Conservation (phyloP, 1,140 invertebrate species). For the Bombus waltoni region DNA sequence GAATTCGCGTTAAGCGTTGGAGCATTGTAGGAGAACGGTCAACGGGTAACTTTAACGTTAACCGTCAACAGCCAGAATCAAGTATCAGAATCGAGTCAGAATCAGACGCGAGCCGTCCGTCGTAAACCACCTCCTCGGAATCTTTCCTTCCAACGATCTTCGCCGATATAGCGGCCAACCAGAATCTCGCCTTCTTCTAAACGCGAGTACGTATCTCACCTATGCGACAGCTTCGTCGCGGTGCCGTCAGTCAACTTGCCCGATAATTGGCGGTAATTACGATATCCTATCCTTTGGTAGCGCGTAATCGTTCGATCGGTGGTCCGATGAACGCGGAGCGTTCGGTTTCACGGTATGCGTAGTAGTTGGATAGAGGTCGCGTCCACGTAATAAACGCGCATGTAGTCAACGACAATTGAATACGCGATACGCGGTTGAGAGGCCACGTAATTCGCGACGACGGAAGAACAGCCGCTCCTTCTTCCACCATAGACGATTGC, state of each 20-base stretch:
- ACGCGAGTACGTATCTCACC: background rate
- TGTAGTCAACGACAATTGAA: slow-evolving; percentile 41
- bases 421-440: slow-evolving; percentile 11
- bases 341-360: background rate
- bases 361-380: background rate
- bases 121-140: too few relatives aligned
- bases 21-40: too few relatives aligned
- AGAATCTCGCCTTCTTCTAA: background rate
- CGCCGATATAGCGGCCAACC: too few relatives aligned
- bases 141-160: too few relatives aligned
- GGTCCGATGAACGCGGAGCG: background rate
- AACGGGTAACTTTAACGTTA: too few relatives aligned
- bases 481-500: background rate
- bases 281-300: background rate
- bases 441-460: slow-evolving; percentile 23
- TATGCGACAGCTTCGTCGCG: too few relatives aligned
- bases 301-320: slow-evolving; percentile 13
- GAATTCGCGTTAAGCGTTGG: background rate
- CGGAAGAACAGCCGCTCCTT: slow-evolving; percentile 37
- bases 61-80: too few relatives aligned
- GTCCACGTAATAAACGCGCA: slow-evolving; percentile 31
- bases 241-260: background rate
- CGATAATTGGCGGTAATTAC: slow-evolving; percentile 23
- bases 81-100: too few relatives aligned
- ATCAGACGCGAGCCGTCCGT: too few relatives aligned